Conservation (phyloP, 2,888 invertebrate genomes). For the Taphrorychus bicolor region DNA sequence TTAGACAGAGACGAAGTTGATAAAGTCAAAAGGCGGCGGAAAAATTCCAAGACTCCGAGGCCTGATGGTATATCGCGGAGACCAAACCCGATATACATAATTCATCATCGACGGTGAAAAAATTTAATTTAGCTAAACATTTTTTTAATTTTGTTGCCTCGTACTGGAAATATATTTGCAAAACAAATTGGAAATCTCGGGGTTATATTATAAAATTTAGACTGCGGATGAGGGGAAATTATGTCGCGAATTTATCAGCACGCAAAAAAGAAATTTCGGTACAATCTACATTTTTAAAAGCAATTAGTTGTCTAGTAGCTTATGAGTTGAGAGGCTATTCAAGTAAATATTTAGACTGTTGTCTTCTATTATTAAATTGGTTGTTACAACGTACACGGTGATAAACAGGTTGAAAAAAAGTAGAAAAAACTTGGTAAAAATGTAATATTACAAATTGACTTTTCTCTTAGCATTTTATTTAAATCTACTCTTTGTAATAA, state of each 20-base stretch:
- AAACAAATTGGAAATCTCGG: background rate
- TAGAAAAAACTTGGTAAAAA: no score
- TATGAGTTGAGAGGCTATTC: no score
- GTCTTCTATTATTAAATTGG: no score
- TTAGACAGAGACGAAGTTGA: conserved; percentile 21
- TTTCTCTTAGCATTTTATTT: no score
- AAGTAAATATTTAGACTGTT: no score
- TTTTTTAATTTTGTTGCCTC: conserved; percentile 9
- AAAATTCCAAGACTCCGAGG: conserved; percentile 13
- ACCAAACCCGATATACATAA: conserved; percentile 25
- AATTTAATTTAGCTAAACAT: conserved; percentile 12
- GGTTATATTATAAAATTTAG: background rate
- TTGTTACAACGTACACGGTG: no score
- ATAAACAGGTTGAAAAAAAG: no score
- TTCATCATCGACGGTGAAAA: conserved; percentile 20
- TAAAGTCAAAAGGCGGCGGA: conserved; percentile 24
- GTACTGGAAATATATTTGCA: conserved; percentile 5
- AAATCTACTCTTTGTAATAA: no score
- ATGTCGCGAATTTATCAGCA: background rate
- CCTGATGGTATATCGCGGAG: conserved; percentile 14
- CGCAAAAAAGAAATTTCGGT: background rate
- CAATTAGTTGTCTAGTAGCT: background rate
- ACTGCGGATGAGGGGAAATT: background rate
- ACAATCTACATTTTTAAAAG: no score
- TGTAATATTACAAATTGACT: no score